Percentiles rank a stretch among this genome's conserved stretches.
Evolutionary conservation across 2,797 vertebrate genomes (phyloP).

Genomic region (Bradypodion ventrale): DNA sequence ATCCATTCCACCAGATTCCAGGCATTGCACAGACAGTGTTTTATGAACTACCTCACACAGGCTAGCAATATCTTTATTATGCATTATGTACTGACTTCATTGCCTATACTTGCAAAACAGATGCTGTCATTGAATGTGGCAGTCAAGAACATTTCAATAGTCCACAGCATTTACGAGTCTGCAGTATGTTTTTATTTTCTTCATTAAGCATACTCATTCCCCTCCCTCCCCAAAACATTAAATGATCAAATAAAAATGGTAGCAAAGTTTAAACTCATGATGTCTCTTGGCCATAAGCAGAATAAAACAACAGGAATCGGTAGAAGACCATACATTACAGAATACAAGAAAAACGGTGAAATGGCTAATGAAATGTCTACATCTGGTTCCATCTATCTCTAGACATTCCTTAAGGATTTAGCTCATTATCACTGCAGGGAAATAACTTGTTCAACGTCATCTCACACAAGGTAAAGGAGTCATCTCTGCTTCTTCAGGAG

Average conservation of each 20-base stretch:
- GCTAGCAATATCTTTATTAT: background rate
- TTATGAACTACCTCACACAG: background rate
- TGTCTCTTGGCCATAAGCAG: background rate
- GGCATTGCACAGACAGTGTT: background rate
- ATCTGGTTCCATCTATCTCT: background rate
- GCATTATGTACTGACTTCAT: background rate
- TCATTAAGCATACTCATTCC: background rate
- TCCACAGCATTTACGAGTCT: background rate
- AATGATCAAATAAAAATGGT: background rate
- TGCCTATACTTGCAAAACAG: background rate
- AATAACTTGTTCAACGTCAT: background rate
- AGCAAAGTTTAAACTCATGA: background rate
- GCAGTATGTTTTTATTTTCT: rapidly evolving
- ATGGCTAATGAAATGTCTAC: background rate
- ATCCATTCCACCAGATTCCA: background rate
- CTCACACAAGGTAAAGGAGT: background rate
- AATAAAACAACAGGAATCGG: background rate
- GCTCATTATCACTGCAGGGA: background rate
- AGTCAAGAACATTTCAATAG: background rate
- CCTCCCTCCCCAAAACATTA: background rate
- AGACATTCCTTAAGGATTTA: background rate
- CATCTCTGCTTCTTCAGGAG: background rate
- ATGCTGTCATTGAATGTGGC: background rate
- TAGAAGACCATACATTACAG: background rate
- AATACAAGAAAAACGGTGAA: background rate